Conservation (phyloP, 1,140 invertebrate genomes). For the Caenorhabditis briggsae region DNA sequence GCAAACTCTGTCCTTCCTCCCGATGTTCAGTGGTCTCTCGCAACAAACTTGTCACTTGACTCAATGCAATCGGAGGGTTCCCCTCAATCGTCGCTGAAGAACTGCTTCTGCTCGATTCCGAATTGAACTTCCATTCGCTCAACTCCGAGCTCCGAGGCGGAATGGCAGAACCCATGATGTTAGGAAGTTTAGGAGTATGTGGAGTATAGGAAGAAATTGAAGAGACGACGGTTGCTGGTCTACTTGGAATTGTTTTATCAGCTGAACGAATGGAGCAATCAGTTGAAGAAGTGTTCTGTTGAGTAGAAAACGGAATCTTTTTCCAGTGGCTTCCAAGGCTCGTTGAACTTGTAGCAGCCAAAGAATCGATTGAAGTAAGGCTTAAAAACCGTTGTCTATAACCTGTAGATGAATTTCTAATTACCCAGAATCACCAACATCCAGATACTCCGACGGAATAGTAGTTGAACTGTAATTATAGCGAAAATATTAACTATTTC, state of each 20-base stretch:
- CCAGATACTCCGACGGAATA: not conserved
- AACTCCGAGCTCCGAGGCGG: no score
- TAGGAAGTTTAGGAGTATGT: no score
- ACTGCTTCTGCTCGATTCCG: not conserved
- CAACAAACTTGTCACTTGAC: not conserved
- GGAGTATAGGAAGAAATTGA: not conserved
- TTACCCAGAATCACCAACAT: no score
- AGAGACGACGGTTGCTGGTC: not conserved
- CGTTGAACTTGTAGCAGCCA: not conserved
- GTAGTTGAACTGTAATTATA: not conserved
- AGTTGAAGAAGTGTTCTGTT: not conserved
- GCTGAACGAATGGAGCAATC: not conserved
- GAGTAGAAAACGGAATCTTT: not conserved
- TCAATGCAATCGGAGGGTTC: not conserved
- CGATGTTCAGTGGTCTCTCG: not conserved
- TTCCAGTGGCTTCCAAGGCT: conserved; percentile 19
- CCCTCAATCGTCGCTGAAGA: not conserved
- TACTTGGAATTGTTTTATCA: not conserved
- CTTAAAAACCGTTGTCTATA: not conserved
- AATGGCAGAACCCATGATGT: no score
- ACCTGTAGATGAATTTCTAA: not conserved
- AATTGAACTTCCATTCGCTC: no score
- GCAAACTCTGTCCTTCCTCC: not conserved
- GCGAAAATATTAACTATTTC: not conserved
- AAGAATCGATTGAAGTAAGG: not conserved